Percentiles rank a stretch among this genome's conserved stretches.
Evolutionary conservation across 2,113 vertebrate species (phyloP).

Genomic region (Barbus barbus): DNA sequence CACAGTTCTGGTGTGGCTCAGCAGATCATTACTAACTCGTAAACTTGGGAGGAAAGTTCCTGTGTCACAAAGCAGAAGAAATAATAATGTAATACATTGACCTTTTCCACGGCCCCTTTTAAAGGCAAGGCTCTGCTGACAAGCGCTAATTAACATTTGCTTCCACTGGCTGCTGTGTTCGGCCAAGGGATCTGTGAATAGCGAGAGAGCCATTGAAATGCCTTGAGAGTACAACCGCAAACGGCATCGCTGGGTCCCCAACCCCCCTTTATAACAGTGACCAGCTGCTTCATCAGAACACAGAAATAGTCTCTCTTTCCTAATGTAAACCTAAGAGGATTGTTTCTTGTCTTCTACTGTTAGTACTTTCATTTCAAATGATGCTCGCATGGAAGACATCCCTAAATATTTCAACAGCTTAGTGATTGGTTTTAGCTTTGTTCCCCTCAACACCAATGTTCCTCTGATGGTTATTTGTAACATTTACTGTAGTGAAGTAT

Average conservation of each 20-base stretch:
- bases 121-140: conserved; percentile 66
- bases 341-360: not conserved
- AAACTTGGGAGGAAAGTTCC: conserved; percentile 50
- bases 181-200: conserved; percentile 67
- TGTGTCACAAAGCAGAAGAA: conserved; percentile 65
- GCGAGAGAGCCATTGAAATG: conserved; percentile 65
- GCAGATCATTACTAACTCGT: conserved; percentile 55
- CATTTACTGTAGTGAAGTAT: not conserved
- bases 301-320: not conserved
- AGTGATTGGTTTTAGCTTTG: not conserved
- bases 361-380: not conserved
- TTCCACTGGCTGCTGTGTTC: conserved; percentile 68
- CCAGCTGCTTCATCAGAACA: conserved; percentile 1
- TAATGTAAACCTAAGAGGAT: not conserved
- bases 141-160: conserved; percentile 76
- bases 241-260: not conserved
- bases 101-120: conserved; percentile 70
- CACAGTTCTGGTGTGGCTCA: conserved; percentile 13
- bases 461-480: not conserved
- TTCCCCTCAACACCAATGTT: not conserved
- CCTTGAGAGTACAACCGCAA: conserved; percentile 46
- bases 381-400: not conserved
- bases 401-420: not conserved
- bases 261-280: conserved; percentile 14
- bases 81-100: conserved; percentile 70